These are phyloP conservation scores for Sycobia sp. DNA, from an alignment of 1,140 invertebrate species.

Conservation along the genomic window DNA sequence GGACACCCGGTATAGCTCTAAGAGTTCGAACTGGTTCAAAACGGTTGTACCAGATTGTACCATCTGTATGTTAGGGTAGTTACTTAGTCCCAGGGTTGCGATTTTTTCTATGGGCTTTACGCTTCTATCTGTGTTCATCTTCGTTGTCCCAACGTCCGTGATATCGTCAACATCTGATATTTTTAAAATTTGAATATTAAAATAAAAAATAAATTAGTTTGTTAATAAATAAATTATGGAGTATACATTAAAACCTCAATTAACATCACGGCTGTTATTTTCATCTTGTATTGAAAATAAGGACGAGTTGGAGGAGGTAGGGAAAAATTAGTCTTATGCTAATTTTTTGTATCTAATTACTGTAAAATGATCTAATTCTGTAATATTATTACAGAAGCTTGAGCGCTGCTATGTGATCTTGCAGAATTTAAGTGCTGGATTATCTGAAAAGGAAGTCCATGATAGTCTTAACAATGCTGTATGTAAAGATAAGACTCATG, in stretches of 20 bases:
- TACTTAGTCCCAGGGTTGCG: too few relatives aligned
- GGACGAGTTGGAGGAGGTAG: slow-evolving; percentile 84
- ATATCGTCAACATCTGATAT: too few relatives aligned
- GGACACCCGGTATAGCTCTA: too few relatives aligned
- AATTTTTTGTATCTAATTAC: background rate
- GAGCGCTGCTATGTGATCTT: slow-evolving; percentile 80
- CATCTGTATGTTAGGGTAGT: too few relatives aligned
- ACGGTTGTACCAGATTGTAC: too few relatives aligned
- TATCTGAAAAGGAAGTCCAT: slow-evolving; percentile 92
- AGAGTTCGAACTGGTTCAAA: too few relatives aligned
- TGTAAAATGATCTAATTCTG: too few relatives aligned
- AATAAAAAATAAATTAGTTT: background rate
- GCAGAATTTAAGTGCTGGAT: slow-evolving; percentile 76
- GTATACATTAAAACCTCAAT: slow-evolving; percentile 48
- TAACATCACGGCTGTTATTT: slow-evolving; percentile 60
- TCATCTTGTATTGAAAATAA: slow-evolving; percentile 77
- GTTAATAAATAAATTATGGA: slow-evolving; percentile 45
- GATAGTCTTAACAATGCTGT: slow-evolving; percentile 87
- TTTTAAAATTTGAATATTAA: too few relatives aligned
- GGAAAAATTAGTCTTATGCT: slow-evolving; percentile 19
- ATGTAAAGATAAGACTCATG: slow-evolving; percentile 85
- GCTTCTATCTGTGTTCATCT: too few relatives aligned
- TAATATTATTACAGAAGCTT: slow-evolving; percentile 88
- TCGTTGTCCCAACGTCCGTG: too few relatives aligned
- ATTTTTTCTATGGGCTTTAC: too few relatives aligned